A percentile compares a stretch with the other conserved stretches of the same genome.
Conservation (phyloP, 2,797 vertebrate genomes). For the Pipistrellus kuhlii region DNA sequence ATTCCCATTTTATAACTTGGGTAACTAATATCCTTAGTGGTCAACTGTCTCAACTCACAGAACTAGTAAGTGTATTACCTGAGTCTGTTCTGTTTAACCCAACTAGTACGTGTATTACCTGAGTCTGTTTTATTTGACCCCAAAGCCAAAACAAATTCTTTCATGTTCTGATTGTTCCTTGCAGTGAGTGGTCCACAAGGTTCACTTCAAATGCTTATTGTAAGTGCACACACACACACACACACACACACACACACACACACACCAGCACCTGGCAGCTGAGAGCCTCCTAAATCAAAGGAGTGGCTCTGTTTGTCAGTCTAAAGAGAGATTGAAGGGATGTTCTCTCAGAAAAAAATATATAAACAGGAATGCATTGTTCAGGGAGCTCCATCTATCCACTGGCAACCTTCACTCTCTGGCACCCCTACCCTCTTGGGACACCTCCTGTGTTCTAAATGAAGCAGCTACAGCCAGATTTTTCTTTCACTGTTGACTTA, state of each 20-base stretch:
- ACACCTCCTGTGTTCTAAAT: neutral
- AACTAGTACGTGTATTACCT: neutral
- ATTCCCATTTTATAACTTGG: constrained; percentile 1
- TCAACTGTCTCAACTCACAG: neutral
- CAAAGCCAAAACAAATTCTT: constrained; percentile 3
- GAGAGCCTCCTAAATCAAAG: constrained; percentile 21
- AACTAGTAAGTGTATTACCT: neutral
- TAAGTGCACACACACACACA: accelerated
- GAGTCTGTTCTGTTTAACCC: neutral
- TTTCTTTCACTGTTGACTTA: neutral
- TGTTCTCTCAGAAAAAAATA: neutral
- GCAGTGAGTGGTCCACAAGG: neutral
- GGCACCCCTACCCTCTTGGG: neutral
- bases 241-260: neutral
- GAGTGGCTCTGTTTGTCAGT: neutral
- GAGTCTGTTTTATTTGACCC: neutral
- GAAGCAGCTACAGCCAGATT: neutral
- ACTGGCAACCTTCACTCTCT: neutral
- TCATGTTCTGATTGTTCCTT: neutral
- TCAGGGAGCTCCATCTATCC: neutral
- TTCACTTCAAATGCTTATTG: neutral
- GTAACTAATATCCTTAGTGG: neutral
- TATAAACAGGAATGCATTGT: neutral
- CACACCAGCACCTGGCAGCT: neutral
- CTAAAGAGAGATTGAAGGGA: neutral